phyloP scores from a whole-genome alignment of 2,888 invertebrate species.

The Chelonus formosanus region DNA sequence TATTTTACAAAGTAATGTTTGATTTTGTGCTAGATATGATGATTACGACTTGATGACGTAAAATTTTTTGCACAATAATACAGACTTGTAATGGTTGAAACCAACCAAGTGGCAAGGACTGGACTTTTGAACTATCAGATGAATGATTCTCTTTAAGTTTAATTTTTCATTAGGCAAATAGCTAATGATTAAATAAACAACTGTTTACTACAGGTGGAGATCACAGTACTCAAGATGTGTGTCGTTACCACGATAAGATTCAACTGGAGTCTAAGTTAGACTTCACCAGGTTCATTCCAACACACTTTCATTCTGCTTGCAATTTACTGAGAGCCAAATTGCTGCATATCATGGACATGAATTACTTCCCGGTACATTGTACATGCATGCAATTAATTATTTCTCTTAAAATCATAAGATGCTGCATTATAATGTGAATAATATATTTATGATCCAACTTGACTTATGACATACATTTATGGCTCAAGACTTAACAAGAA shows the following conservation, averaged over 20 bases:
- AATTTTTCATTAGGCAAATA: background rate
- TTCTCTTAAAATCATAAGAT: constrained; percentile 4
- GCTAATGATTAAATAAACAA: constrained; percentile 7
- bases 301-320: constrained; percentile 42
- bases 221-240: constrained; percentile 41
- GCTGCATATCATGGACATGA: constrained; percentile 34
- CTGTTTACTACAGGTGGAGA: constrained; percentile 2
- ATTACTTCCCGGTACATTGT: constrained; percentile 36
- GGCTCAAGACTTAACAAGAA: too few relatives aligned
- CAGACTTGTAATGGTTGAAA: too few relatives aligned
- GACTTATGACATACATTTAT: too few relatives aligned
- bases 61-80: too few relatives aligned
- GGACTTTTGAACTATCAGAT: too few relatives aligned
- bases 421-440: constrained; percentile 4
- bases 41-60: too few relatives aligned
- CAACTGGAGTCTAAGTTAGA: constrained; percentile 47
- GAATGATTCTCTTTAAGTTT: too few relatives aligned
- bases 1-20: too few relatives aligned
- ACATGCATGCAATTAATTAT: constrained; percentile 18
- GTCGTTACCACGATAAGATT: constrained; percentile 54
- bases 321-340: constrained; percentile 24
- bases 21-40: too few relatives aligned
- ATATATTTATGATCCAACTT: background rate
- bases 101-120: too few relatives aligned
- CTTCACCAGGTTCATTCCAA: constrained; percentile 32